Conservation (phyloP, 1,140 invertebrate genomes). For the Bombus confusus region DNA sequence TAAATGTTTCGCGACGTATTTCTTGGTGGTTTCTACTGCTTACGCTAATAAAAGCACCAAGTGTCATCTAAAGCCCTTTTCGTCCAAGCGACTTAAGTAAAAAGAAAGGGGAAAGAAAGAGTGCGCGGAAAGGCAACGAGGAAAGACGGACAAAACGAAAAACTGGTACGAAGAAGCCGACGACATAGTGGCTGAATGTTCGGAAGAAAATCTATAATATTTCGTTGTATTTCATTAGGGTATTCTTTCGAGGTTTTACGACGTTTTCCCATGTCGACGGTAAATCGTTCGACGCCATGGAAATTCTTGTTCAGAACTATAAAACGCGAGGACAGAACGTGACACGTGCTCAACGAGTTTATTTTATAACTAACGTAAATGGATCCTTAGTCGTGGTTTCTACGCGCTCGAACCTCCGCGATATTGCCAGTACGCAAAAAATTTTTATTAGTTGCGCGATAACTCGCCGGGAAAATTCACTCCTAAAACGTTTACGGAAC, state of each 20-base stretch:
- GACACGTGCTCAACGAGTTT: conserved; percentile 21
- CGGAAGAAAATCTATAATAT: neutral
- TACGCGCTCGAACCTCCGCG: no score
- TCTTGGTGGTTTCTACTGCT: neutral
- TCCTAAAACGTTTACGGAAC: neutral
- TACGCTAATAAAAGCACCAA: conserved; percentile 36
- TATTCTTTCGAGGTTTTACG: neutral
- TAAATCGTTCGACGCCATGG: no score
- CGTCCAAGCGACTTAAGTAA: neutral
- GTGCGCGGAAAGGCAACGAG: neutral
- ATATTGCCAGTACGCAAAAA: neutral
- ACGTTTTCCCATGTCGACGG: neutral
- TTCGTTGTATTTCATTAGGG: neutral
- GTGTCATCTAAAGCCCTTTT: conserved; percentile 25
- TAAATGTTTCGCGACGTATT: conserved; percentile 38
- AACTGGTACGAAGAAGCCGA: neutral
- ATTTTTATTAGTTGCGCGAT: neutral
- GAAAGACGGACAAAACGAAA: no score
- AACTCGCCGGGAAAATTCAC: neutral
- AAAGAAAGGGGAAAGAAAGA: neutral
- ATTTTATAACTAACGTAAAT: conserved; percentile 28
- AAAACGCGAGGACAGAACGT: conserved; percentile 17
- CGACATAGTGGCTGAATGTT: neutral
- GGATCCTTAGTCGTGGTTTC: neutral
- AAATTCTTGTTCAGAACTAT: neutral